Percentiles rank a stretch among this genome's conserved stretches.
Conservation (phyloP, 2,797 vertebrate species). For the Melanotaenia parkinsoni region DNA sequence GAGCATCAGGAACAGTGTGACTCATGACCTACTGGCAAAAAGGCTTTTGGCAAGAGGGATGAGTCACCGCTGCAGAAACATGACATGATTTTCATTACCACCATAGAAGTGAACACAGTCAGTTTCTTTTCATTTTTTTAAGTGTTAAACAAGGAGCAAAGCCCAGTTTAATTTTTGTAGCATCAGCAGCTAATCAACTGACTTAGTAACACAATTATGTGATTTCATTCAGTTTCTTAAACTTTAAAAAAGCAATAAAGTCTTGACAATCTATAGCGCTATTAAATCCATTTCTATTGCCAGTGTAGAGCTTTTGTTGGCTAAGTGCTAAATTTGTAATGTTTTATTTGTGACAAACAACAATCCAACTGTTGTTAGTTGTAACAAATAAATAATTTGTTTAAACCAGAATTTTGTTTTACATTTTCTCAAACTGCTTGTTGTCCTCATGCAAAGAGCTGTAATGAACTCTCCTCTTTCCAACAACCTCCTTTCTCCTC, state of each 20-base stretch:
- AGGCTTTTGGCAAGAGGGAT: conserved; percentile 1
- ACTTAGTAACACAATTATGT: conserved; percentile 2
- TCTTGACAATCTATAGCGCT: not conserved
- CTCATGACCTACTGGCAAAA: conserved; percentile 40
- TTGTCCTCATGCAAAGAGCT: too few species aligned
- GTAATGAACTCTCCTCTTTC: too few species aligned
- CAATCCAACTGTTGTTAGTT: too few species aligned
- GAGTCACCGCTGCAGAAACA: conserved; percentile 43
- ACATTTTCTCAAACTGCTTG: too few species aligned
- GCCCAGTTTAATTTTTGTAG: not conserved
- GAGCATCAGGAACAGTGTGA: conserved; percentile 26
- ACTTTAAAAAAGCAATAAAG: not conserved
- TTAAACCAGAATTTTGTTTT: too few species aligned
- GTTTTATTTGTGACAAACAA: too few species aligned
- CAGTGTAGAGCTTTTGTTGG: not conserved
- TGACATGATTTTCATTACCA: not conserved
- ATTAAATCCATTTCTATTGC: not conserved
- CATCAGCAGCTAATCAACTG: not conserved
- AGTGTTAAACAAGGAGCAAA: not conserved
- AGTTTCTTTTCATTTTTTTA: not conserved
- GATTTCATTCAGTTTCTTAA: conserved; percentile 18
- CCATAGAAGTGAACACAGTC: not conserved
- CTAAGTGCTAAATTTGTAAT: not conserved
- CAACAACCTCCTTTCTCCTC: too few species aligned
- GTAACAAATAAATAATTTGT: too few species aligned